Percentiles rank a stretch among this genome's conserved stretches.
These are phyloP conservation scores for Tauraco erythrolophus DNA, from an alignment of 2,113 vertebrate species.

Conservation along the genomic window DNA sequence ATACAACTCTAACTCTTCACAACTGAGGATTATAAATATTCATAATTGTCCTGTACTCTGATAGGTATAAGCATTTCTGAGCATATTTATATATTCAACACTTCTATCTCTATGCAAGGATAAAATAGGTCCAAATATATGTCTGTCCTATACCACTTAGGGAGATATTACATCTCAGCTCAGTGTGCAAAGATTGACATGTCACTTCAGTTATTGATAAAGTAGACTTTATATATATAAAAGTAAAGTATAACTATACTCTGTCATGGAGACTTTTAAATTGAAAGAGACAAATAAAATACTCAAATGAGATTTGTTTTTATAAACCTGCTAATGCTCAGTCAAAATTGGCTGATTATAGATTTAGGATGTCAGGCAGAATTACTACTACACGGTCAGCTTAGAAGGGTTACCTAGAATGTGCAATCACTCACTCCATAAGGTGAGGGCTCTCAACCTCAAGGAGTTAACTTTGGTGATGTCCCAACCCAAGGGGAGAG, in stretches of 20 bases:
- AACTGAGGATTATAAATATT: conserved; percentile 55
- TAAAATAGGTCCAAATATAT: not conserved
- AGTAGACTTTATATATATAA: not conserved
- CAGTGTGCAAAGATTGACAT: not conserved
- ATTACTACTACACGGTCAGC: no score
- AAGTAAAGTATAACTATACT: not conserved
- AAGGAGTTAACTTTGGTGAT: no score
- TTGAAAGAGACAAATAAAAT: no score
- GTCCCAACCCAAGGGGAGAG: no score
- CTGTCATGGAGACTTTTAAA: no score
- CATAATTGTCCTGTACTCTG: not conserved
- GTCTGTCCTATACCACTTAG: not conserved
- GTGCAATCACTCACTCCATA: no score
- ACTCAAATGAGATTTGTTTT: no score
- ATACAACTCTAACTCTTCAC: conserved; percentile 19
- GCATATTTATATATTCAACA: not conserved
- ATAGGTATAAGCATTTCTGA: conserved; percentile 7
- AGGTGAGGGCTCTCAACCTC: no score
- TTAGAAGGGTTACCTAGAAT: no score
- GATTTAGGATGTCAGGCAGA: no score
- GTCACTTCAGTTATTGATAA: not conserved
- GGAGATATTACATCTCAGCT: not conserved
- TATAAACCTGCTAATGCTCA: no score
- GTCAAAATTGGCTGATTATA: no score
- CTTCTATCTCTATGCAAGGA: not conserved